Base-by-base conservation (phyloP, 92 coral and sea anemone species). In the Parazoanthus atlanticus region DNA sequence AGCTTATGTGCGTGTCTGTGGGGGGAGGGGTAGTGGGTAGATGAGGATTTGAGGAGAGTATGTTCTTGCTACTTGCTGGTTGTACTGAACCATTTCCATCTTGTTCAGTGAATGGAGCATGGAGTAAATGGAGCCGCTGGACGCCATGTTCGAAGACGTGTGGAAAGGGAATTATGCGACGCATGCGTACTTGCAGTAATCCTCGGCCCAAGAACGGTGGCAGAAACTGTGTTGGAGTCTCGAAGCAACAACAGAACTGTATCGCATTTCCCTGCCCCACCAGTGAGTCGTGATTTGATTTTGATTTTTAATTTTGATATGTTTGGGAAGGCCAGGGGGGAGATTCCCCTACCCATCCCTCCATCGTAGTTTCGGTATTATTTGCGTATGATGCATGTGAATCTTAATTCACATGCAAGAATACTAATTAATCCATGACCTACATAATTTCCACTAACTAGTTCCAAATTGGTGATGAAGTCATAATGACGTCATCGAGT, bases 151-250 rank as follows among this genome's bases (percentile, higher is more conserved):
- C 90, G 21, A 81, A 80, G 77, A 89, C 93, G 16, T 92, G 94
- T 64, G 94, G 94, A 31, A 74, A 33, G 79, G 94, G 46, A n/a
- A 46, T 52, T 52, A 76, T 7, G 34, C 83, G 72, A 36, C 88
- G 76, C 86, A 76, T 81, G 92, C 90, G 87, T 65, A 40, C 67
- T 65, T 76, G 72, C 54, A 46, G 17, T 87, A 90, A 30, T 74
- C 85, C 74, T 65, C 72, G 86, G 41, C 95, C 97, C 19, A 73
- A 86, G 64, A 89, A 91, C 78, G 93, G 94, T 16, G 97, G 95
- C 1, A 76, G 33, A 26, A 17, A 69, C 40, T 94, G 98, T 54
- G 76, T 71, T 49, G 98, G 98, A 8, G 25, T 76, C 74, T 32
- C 79, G 5, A 41, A 17, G 30, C 85, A 89, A 76, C 79, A 75